Evolutionary conservation across 2,797 vertebrate genomes (phyloP).

Genomic region (Psittacula derbiana): DNA sequence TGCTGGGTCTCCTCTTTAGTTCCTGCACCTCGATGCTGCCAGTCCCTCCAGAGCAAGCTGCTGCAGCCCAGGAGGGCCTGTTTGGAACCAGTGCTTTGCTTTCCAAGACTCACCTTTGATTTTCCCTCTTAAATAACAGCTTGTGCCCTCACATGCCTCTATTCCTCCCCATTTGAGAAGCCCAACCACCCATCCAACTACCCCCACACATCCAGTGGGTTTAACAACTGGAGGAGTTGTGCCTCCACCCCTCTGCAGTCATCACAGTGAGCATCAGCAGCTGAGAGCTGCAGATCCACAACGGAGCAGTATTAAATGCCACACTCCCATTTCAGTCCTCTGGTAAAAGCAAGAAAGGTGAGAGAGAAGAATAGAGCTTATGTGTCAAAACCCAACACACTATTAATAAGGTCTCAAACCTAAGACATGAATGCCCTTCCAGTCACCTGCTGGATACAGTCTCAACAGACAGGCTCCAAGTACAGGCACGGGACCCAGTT

Average conservation of each 20-base stretch:
- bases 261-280: accelerated
- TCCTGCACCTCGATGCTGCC: not conserved
- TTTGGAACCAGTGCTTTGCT: not conserved
- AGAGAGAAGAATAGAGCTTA: not conserved
- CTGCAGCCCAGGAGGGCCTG: not conserved
- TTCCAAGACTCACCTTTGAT: not conserved
- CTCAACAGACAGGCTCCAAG: not conserved
- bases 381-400: not conserved
- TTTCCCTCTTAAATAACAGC: not conserved
- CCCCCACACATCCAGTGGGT: not conserved
- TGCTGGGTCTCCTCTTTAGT: not conserved
- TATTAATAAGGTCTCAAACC: not conserved
- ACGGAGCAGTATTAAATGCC: not conserved
- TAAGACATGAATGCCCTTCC: accelerated
- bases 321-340: not conserved
- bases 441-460: not conserved
- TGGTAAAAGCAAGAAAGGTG: not conserved
- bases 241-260: not conserved
- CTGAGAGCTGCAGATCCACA: not conserved
- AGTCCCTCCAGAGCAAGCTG: not conserved
- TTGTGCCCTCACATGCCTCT: not conserved
- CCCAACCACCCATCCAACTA: not conserved
- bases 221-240: not conserved
- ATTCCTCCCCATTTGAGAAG: not conserved
- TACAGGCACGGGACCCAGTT: accelerated